Conservation (phyloP, 2,888 invertebrate genomes). For the Drosophila fungiperda region DNA sequence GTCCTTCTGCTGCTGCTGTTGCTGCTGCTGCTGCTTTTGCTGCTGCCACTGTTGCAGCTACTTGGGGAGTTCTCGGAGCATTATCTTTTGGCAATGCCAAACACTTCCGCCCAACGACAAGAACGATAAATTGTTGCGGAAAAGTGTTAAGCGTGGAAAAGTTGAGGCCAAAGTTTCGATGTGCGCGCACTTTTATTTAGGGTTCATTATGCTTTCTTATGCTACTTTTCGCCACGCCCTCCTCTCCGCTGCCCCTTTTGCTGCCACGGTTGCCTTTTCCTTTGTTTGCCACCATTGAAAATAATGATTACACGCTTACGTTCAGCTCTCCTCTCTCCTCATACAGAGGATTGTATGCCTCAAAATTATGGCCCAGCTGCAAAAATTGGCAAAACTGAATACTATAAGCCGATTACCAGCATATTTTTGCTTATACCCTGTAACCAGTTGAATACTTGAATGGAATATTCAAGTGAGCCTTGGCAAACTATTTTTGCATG, state of each 20-base stretch:
- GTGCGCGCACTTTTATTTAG: slow-evolving; percentile 73
- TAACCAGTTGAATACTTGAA: too few species aligned
- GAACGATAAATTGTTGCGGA: slow-evolving; percentile 76
- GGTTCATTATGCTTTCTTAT: slow-evolving; percentile 70
- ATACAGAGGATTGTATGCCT: slow-evolving; percentile 30
- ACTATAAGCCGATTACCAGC: slow-evolving; percentile 74
- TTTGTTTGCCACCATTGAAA: slow-evolving; percentile 62
- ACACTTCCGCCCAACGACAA: slow-evolving; percentile 73
- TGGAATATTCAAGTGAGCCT: neutral
- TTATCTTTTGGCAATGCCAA: slow-evolving; percentile 73
- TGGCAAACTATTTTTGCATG: neutral
- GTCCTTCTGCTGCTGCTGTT: slow-evolving; percentile 47
- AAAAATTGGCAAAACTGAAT: slow-evolving; percentile 63
- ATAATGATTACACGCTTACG: slow-evolving; percentile 74
- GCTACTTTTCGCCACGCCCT: slow-evolving; percentile 29
- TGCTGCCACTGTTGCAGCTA: slow-evolving; percentile 31
- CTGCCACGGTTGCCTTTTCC: neutral
- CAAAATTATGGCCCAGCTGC: slow-evolving; percentile 60
- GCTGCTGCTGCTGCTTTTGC: slow-evolving; percentile 17
- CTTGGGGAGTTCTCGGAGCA: slow-evolving; percentile 40
- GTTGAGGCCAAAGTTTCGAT: slow-evolving; percentile 69
- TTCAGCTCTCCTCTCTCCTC: slow-evolving; percentile 36
- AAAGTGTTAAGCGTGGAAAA: slow-evolving; percentile 77
- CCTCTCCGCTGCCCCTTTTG: neutral
- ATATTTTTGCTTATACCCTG: slow-evolving; percentile 37